Evolutionary conservation across 30 jellyfish, hydroid and myxozoan genomes (phyloP).

Genomic region (Aurelia sp.): DNA sequence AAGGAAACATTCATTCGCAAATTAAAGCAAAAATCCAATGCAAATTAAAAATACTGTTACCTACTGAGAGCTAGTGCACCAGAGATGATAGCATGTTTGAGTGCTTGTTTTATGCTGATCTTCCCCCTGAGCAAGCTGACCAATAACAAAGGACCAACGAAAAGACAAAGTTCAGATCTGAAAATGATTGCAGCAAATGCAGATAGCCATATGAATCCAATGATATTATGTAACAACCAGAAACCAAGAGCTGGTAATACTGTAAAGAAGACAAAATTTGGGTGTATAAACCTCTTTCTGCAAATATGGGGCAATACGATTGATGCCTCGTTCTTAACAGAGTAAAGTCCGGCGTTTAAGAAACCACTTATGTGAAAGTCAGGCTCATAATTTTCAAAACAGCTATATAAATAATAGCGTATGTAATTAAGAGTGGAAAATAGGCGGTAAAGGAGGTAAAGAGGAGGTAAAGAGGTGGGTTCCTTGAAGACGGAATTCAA

Average conservation of each 20-base stretch:
- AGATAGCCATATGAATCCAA: slow-evolving; percentile 78
- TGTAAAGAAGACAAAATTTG: background rate
- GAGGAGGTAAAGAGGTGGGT: no score
- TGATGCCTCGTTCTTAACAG: no score
- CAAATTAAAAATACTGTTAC: background rate
- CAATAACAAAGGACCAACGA: slow-evolving; percentile 77
- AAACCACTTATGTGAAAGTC: no score
- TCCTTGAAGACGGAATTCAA: no score
- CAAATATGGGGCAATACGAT: no score
- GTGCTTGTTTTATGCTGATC: slow-evolving; percentile 28
- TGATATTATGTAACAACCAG: slow-evolving; percentile 73
- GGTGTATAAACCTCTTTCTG: background rate
- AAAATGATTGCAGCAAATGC: slow-evolving; percentile 85
- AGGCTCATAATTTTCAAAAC: no score
- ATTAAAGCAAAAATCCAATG: no score
- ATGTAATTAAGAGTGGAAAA: no score
- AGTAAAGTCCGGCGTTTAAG: no score
- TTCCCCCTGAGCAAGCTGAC: slow-evolving; percentile 51
- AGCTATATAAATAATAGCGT: no score
- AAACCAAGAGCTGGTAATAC: slow-evolving; percentile 80
- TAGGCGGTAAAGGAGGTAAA: no score
- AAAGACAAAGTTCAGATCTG: slow-evolving; percentile 82
- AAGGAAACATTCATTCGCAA: no score
- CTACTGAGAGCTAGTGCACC: slow-evolving; percentile 82
- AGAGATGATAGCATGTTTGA: slow-evolving; percentile 54